A percentile compares a stretch with the other conserved stretches of the same genome.
These are phyloP conservation scores for Holocentrus rufus DNA, from an alignment of 2,797 vertebrate genomes.

Conservation along the genomic window DNA sequence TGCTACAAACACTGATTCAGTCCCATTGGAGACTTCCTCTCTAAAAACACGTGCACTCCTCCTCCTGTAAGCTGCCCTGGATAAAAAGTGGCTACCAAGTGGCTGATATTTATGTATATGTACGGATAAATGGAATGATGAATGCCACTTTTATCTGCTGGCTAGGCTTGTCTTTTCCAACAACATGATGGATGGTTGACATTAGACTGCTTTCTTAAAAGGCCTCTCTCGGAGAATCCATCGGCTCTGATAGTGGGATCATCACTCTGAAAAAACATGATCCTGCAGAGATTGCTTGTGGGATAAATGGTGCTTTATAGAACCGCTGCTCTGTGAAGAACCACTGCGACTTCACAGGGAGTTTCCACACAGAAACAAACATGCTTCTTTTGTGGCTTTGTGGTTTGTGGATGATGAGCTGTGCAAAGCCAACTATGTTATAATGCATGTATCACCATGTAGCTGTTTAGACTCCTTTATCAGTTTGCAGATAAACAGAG, in stretches of 20 bases:
- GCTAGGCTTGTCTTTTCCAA: constrained; percentile 66
- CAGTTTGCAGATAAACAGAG: no score
- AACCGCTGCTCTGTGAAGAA: constrained; percentile 6
- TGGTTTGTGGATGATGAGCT: not conserved
- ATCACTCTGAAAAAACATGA: constrained; percentile 49
- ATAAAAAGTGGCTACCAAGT: constrained; percentile 51
- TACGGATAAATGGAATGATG: constrained; percentile 71
- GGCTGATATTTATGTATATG: constrained; percentile 71
- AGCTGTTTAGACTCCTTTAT: no score
- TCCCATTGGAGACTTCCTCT: constrained; percentile 54
- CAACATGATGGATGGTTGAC: constrained; percentile 70
- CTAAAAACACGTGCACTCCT: constrained; percentile 41
- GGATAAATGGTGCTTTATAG: constrained; percentile 29
- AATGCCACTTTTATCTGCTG: constrained; percentile 70
- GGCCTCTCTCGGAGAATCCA: constrained; percentile 64
- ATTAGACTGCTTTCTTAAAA: constrained; percentile 75
- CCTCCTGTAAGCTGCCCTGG: constrained; percentile 28
- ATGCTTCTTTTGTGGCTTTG: not conserved
- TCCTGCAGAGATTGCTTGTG: not conserved
- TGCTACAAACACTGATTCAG: constrained; percentile 33
- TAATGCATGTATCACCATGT: no score
- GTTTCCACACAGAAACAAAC: not conserved
- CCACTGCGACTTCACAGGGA: not conserved
- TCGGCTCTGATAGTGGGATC: constrained; percentile 55
- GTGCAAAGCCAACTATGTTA: not conserved